These are phyloP conservation scores for Xanthia togata DNA, from an alignment of 2,888 invertebrate genomes.

Conservation along the genomic window DNA sequence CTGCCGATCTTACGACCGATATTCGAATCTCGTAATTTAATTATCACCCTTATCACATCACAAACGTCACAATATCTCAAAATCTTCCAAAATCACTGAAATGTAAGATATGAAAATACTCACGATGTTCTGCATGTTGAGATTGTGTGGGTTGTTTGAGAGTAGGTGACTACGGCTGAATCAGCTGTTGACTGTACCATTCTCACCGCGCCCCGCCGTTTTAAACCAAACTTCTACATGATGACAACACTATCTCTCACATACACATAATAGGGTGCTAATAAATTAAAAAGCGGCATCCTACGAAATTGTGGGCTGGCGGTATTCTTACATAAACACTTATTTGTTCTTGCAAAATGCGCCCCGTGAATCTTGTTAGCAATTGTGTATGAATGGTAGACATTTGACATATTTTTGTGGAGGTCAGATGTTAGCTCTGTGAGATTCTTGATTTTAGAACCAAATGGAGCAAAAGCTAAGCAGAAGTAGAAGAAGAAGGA, in stretches of 20 bases:
- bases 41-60: constrained; percentile 16
- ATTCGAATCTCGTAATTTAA: not conserved
- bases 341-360: constrained; percentile 71
- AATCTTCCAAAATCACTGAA: not conserved
- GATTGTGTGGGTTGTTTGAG: constrained; percentile 35
- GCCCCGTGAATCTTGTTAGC: constrained; percentile 57
- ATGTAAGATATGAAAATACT: constrained; percentile 45
- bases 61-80: not conserved
- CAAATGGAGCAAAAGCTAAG: not conserved
- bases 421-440: constrained; percentile 3
- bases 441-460: not conserved
- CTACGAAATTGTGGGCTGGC: constrained; percentile 73
- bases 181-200: constrained; percentile 59
- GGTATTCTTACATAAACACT: constrained; percentile 71
- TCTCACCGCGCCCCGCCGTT: constrained; percentile 32
- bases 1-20: not conserved
- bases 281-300: constrained; percentile 76
- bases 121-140: constrained; percentile 68
- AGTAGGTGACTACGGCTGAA: constrained; percentile 49
- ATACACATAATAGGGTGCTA: constrained; percentile 82
- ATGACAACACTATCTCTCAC: constrained; percentile 71
- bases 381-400: constrained; percentile 15
- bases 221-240: constrained; percentile 45
- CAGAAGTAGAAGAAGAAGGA: too few relatives aligned
- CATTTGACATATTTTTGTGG: constrained; percentile 38